Evolutionary conservation across 2,113 vertebrate species (phyloP), one percentile per base, ranked within the genome.

Genomic region (Elephas maximus): DNA sequence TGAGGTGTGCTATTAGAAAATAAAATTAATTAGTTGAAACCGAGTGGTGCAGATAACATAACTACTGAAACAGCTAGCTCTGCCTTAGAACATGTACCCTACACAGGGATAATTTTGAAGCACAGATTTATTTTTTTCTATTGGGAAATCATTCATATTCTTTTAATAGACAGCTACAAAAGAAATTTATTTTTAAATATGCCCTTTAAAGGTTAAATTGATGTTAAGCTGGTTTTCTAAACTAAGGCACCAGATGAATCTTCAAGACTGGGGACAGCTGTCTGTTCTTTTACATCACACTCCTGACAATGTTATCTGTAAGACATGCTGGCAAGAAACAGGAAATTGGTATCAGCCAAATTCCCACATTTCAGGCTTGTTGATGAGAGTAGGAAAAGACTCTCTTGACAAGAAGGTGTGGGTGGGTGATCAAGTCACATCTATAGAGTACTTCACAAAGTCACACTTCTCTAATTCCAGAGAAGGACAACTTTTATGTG

Each of bases 1-100:
- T 82, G 41, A 87, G 51, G 62, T 91, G 90, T 93, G 93, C 79
- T 81, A 80, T 91, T 86, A 86, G 76, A 94, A 94, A 92, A 41
- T 94, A 90, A 94, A 97, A 96, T 97, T 97, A 83, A 89, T 97
- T 80, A 93, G 33, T 69, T 91, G 67, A 90, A 92, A 37, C 57
- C 87, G 44, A 85, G 71, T 9, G 67, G 74, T 96, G 74, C 62
- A 91, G 62, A 90, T 76, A 96, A 87, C 10, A 71, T 91, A 88
- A 78, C 57, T 73, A 88, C 44, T 88, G 41, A 88, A 95, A 95
- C 51, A 85, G 91, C 26, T 84, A 57, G 7, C n/a, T 93, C 11
- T 73, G 87, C 23, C 67, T 48, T 6, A 94, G 93, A 92, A 53
- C 63, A 84, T 48, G 24, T 30, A 17, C 17, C 83, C 33, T 82